Base-by-base conservation (phyloP, 2,888 invertebrate species). In the Dryomyza anilis region DNA sequence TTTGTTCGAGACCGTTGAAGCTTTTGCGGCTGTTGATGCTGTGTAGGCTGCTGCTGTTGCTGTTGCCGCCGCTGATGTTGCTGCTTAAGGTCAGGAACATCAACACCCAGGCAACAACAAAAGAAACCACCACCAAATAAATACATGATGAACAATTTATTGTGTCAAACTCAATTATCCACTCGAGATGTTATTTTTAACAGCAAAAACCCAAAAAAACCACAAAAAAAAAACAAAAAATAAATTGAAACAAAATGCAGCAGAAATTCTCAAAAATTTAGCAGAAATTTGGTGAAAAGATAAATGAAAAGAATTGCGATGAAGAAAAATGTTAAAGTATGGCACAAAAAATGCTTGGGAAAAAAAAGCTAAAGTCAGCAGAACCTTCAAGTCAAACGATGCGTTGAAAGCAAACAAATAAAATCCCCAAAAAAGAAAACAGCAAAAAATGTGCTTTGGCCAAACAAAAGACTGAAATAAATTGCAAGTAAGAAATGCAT, bases 141-240 rank as follows among this genome's bases (percentile, higher is more conserved):
- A 59, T 71, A 75, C 74, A 78, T 80, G 82, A 80, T 81, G 81
- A 80, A 80, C 83, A 82, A 81, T 81, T 81, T 81, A 82, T 82
- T 82, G 83, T 82, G 83, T 82, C 81, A 81, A 81, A 81, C 82
- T 81, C 83, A 82, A 81, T 81, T 81, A 81, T 81, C 79, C 78
- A 76, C 77, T 79, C 78, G 78, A 78, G 80, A 79, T 80, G 78
- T 80, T 78, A 74, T 77, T 74, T 65, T 71, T 75, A 73, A 74
- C 71, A n/a, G n/a, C 73, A 23, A 43, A 45, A 50, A 10, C 61
- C 64, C 75, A 67, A 65, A 71, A 69, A 65, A 71, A 65, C 69
- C 68, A 70, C 67, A 67, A 69, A 67, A 64, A 65, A 63, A 30
- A 59, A 64, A 65, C 67, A 68, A n/a, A n/a, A n/a, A n/a, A n/a